phyloP scores from a whole-genome alignment of 2,113 vertebrate genomes.

The Prietella phreatophila region DNA sequence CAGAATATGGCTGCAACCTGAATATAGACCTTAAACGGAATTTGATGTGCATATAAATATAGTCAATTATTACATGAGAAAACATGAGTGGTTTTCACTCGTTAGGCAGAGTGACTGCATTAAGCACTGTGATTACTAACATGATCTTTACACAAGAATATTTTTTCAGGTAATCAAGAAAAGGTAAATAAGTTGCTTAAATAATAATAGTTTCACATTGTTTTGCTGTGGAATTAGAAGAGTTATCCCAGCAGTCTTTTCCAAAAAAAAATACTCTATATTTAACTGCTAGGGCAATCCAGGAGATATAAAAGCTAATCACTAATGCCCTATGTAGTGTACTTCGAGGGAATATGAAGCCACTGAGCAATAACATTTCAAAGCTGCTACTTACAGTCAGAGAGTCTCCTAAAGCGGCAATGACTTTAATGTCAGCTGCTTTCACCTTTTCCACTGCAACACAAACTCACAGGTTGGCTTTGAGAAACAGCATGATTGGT shows the following conservation, averaged over 20 bases:
- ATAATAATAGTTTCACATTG: background rate
- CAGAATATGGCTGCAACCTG: no score
- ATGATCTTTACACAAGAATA: background rate
- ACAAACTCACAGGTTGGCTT: background rate
- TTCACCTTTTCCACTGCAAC: slow-evolving; percentile 80
- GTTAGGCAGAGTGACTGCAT: background rate
- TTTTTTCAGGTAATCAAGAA: background rate
- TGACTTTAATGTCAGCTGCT: slow-evolving; percentile 78
- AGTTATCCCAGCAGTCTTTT: background rate
- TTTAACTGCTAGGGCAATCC: background rate
- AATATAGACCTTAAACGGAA: no score
- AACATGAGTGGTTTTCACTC: background rate
- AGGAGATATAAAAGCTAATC: background rate
- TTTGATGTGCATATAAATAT: no score
- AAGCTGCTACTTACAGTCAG: slow-evolving; percentile 76
- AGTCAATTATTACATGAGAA: background rate
- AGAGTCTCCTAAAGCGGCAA: slow-evolving; percentile 85
- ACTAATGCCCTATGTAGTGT: background rate
- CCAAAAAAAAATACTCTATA: background rate
- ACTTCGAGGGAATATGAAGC: background rate
- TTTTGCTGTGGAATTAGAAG: background rate
- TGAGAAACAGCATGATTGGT: background rate
- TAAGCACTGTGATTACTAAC: background rate
- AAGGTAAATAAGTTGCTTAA: background rate
- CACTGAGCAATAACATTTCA: background rate